phyloP scores from a whole-genome alignment of 2,888 invertebrate genomes.

The Trypoxylon attenuatum region DNA sequence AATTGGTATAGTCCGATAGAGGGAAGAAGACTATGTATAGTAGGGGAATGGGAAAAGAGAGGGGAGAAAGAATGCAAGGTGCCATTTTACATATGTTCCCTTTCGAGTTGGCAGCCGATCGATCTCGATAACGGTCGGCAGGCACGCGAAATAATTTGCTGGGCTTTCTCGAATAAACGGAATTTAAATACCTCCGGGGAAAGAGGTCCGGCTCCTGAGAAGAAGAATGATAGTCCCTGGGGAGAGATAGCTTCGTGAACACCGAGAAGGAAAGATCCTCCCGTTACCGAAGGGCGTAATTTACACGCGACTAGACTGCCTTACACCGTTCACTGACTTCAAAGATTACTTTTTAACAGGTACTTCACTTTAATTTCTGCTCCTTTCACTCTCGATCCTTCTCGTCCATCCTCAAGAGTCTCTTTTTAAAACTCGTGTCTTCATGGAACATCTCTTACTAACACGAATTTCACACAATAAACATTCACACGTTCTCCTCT shows the following conservation, averaged over 20 bases:
- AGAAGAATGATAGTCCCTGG: constrained; percentile 61
- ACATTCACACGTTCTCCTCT: too few species aligned
- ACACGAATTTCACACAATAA: too few species aligned
- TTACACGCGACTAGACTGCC: constrained; percentile 60
- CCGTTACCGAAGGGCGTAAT: constrained; percentile 58
- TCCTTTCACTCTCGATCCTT: too few species aligned
- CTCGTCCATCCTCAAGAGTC: too few species aligned
- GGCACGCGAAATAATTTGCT: constrained; percentile 35
- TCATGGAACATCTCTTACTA: too few species aligned
- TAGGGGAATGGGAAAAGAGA: too few species aligned
- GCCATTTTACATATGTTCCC: background rate
- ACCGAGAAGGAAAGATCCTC: constrained; percentile 58
- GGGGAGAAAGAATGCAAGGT: background rate
- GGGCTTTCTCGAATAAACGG: constrained; percentile 45
- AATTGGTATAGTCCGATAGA: too few species aligned
- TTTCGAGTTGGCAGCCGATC: background rate
- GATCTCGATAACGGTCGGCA: background rate
- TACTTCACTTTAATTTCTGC: constrained; percentile 26
- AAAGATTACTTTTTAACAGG: constrained; percentile 62
- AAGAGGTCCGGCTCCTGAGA: constrained; percentile 20
- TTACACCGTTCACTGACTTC: constrained; percentile 60
- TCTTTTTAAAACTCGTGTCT: too few species aligned
- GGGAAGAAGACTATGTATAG: too few species aligned
- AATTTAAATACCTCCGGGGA: constrained; percentile 59
- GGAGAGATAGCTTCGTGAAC: constrained; percentile 56